A percentile compares a stretch with the other conserved stretches of the same genome.
These are phyloP conservation scores for Cylloceria caligata DNA, from an alignment of 2,888 invertebrate genomes.

Conservation along the genomic window DNA sequence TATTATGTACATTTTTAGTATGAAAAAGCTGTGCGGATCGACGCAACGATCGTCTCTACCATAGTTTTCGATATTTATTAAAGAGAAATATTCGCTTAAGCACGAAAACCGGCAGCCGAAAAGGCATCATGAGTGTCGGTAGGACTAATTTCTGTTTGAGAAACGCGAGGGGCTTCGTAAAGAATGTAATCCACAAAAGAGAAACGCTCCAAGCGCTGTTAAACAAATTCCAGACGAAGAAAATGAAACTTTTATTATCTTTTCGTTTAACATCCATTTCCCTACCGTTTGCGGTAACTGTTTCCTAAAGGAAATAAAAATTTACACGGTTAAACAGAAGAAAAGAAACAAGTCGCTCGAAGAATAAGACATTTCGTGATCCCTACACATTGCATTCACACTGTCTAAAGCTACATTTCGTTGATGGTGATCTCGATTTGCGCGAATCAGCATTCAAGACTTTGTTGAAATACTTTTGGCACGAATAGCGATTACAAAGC, in stretches of 20 bases:
- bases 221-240: constrained; percentile 79
- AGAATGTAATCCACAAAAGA: constrained; percentile 73
- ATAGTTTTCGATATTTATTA: constrained; percentile 69
- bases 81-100: constrained; percentile 73
- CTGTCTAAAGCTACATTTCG: constrained; percentile 14
- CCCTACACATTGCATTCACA: constrained; percentile 33
- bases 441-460: constrained; percentile 4
- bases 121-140: constrained; percentile 74
- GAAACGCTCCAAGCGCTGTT: constrained; percentile 77
- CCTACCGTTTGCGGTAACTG: constrained; percentile 74
- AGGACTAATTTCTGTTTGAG: constrained; percentile 74
- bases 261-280: constrained; percentile 74
- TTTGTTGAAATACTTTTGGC: constrained; percentile 14
- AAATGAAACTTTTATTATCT: constrained; percentile 73
- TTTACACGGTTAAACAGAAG: neutral
- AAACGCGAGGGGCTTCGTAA: constrained; percentile 73
- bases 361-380: neutral
- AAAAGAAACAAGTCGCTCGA: neutral
- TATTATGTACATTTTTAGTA: constrained; percentile 10
- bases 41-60: constrained; percentile 54
- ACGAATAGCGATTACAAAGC: constrained; percentile 23
- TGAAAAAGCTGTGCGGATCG: neutral
- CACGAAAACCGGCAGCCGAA: constrained; percentile 75
- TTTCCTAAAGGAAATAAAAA: constrained; percentile 82
- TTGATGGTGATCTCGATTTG: neutral